Evolutionary conservation across 2,888 invertebrate genomes (phyloP), one percentile per base, ranked within the genome.

Genomic region (Lepetodrilus schrolli): DNA sequence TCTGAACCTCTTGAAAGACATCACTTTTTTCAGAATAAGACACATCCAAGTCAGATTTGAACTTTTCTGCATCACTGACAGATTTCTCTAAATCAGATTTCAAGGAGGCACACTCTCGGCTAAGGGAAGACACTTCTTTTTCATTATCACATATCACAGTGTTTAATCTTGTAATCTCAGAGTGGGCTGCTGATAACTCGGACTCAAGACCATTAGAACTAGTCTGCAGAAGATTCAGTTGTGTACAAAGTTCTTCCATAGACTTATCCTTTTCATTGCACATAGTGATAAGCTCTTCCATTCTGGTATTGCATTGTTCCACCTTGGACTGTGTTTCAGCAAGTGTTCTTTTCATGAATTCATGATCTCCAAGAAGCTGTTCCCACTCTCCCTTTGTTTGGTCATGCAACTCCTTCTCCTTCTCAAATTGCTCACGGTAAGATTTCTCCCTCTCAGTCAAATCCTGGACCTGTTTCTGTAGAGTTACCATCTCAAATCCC

Each of bases 71-170:
- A n/a, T 76, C 76, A 26, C n/a, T 48, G 26, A 70, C 50, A 13
- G 73, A 36, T 23, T 70, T 58, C n/a, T 37, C 48, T 34, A 75
- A 43, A 30, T 80, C 75, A 4, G 66, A 66, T 7, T 75, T 38
- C 51, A 78, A 66, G 5, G 75, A 74, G 23, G 74, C 73, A 30
- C 73, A 66, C 34, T 75, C 36, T 43, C 66, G 48, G 36, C 72
- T 68, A 10, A 78, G 69, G 26, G 49, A 21, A 13, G 20, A 20
- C 50, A 70, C 13, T n/a, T 49, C 70, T 17, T 70, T 48, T 50
- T 48, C 49, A 21, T 50, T 70, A 17, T 70, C 48, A 34, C 36
- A 13, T 13, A 50, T 43, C 26, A 34, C 50, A 34, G 36, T 36
- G 23, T 49, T 47, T 30, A 70, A 34, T 36, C 20, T 49, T 0